phyloP scores from a whole-genome alignment of 2,113 vertebrate genomes.

The Heteronetta atricapilla region DNA sequence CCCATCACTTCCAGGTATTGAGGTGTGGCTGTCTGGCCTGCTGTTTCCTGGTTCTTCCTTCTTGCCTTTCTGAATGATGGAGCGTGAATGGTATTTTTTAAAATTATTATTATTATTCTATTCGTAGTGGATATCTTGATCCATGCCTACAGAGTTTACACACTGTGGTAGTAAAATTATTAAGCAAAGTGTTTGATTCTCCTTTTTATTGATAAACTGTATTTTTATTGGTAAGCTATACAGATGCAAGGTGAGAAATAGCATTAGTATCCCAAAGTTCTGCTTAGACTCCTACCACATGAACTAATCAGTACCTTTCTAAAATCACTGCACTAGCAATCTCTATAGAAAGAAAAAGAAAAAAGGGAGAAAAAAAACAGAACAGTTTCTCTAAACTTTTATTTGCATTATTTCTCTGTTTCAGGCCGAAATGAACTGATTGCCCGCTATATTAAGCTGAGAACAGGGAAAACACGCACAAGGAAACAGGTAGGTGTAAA shows the following conservation, averaged over 20 bases:
- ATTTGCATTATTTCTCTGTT: conserved; percentile 15
- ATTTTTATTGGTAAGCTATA: not conserved
- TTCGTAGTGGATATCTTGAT: not conserved
- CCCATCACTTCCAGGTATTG: not conserved
- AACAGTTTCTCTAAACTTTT: not conserved
- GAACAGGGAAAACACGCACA: conserved; percentile 95
- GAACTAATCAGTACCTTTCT: not conserved
- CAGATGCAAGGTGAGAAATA: not conserved
- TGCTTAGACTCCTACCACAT: not conserved
- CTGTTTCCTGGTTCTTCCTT: not conserved
- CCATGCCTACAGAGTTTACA: not conserved
- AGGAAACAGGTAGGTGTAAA: conserved; percentile 89
- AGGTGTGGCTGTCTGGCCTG: not conserved
- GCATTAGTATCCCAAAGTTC: not conserved
- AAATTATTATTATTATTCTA: not conserved
- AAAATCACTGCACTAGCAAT: not conserved
- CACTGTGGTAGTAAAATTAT: not conserved
- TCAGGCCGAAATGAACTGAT: conserved; percentile 95
- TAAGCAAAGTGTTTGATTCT: not conserved
- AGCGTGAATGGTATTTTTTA: not conserved
- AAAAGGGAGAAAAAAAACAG: not conserved
- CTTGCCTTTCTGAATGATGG: not conserved
- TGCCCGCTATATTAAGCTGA: conserved; percentile 95
- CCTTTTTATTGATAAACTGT: not conserved
- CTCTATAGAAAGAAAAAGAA: not conserved